These are phyloP conservation scores for Meloidogyne exigua DNA, from an alignment of 1,140 invertebrate species.

Conservation along the genomic window DNA sequence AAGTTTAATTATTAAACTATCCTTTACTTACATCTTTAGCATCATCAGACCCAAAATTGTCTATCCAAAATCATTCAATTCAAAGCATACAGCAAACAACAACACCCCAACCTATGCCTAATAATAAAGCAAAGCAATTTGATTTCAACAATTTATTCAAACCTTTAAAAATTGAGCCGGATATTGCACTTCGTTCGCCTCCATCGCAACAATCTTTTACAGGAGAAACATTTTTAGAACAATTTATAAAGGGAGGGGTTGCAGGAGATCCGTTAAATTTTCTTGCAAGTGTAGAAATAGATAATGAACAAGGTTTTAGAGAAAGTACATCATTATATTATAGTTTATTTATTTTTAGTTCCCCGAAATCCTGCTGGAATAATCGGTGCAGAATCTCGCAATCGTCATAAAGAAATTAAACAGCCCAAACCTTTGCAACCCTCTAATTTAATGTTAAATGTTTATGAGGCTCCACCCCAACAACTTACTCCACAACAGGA, in stretches of 20 bases:
- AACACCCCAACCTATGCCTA: neutral
- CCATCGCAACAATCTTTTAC: constrained; percentile 31
- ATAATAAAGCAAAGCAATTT: neutral
- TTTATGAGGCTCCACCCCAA: constrained; percentile 34
- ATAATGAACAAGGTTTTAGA: neutral
- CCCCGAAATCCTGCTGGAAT: constrained; percentile 28
- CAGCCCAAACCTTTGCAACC: constrained; percentile 41
- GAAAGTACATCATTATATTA: neutral
- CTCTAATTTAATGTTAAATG: constrained; percentile 27
- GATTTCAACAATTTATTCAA: constrained; percentile 38
- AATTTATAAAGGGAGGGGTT: constrained; percentile 13
- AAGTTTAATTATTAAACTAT: neutral
- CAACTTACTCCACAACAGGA: constrained; percentile 13
- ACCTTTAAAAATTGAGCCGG: constrained; percentile 26
- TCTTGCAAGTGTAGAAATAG: neutral
- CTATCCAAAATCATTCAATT: neutral
- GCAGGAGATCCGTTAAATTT: neutral
- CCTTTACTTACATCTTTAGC: constrained; percentile 22
- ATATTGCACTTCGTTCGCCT: neutral
- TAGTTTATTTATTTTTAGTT: neutral
- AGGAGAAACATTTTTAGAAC: constrained; percentile 33
- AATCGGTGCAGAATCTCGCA: constrained; percentile 36
- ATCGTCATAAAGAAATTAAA: constrained; percentile 45
- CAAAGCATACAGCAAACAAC: neutral
- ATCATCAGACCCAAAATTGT: constrained; percentile 28